Evolutionary conservation across 2,888 invertebrate genomes (phyloP), one percentile per base, ranked within the genome.

Genomic region (Polyommatus iphigenia): DNA sequence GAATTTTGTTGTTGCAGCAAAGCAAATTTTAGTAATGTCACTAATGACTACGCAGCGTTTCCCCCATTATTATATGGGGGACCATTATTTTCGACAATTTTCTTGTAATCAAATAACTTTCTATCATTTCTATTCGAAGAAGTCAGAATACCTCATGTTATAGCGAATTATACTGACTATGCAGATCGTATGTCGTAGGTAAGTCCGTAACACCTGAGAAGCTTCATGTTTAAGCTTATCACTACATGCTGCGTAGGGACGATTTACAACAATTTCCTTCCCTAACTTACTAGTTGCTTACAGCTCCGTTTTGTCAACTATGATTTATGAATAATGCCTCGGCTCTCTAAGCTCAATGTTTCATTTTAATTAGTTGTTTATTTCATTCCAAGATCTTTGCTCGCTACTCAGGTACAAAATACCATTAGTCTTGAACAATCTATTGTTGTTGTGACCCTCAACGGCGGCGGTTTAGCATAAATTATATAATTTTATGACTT

Each of bases 401-500:
- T n/a, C 8, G 20, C 20, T 67, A 67, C 67, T 67, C 29, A 32
- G 67, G 32, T 67, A 32, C 67, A 67, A 67, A 32, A 67, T 67
- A 67, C 67, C 29, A 67, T 67, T 59, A 8, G 62, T 67, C 62
- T 24, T 32, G 15, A 67, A 67, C 67, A 32, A 67, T 32, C 67
- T 32, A 67, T 67, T 67, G 67, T 67, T 67, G 67, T 32, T 29
- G 67, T 32, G 67, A 67, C 67, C 67, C 67, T 67, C 67, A 18
- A 29, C 29, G 29, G 18, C 29, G 29, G 18, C 67, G 29, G 67
- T 29, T 67, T 67, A 29, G 67, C 67, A 67, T 67, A 67, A 67
- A 67, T 29, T 67, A 67, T 29, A 18, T 67, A 67, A 67, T 67
- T 67, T 67, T 29, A 67, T 32, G 67, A 29, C 67, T 29, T 67